Base-by-base conservation (phyloP, 2,888 invertebrate species). In the Nudaria mundana region DNA sequence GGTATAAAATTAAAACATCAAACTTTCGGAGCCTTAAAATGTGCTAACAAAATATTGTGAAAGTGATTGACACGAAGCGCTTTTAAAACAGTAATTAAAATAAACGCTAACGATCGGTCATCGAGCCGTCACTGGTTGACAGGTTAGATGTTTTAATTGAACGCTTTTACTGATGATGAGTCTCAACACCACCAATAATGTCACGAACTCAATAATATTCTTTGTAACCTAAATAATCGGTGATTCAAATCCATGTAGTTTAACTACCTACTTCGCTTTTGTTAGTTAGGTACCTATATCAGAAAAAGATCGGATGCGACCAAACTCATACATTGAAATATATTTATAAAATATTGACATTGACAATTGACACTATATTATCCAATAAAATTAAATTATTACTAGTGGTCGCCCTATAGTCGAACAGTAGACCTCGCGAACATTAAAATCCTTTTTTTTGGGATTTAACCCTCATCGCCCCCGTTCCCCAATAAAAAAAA, bases 61-160 rank as follows among this genome's bases (percentile, higher is more conserved):
- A 43, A 48, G 55, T 81, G 81, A 83, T 76, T 81, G 84, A 82
- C 81, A 63, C 48, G 63, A 62, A 66, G 66, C 70, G 69, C 68
- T 76, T 75, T 73, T 78, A 80, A 41, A 79, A 77, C 80, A 73
- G 80, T 81, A 78, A 83, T 84, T 83, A 84, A 76, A 71, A 61
- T 58, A 20, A 52, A 37, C 37, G 63, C 66, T 69, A 73, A 64
- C 67, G 76, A 76, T 70, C 66, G 69, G 69, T 75, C 81, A 81
- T 76, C 74, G 64, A 57, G 61, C 63, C 64, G 64, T 71, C 65
- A 59, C 6, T 25, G 44, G 24, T 22, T 37, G 49, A 59, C 59
- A 5, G 20, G 5, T 20, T 8, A 60, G 76, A 73, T 69, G 66
- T 68, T 71, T 75, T 73, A 73, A 37, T 66, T 71, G 66, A 68